Evolutionary conservation across 2,797 vertebrate genomes (phyloP), one percentile per base, ranked within the genome.

Genomic region (Peromyscus attwateri): DNA sequence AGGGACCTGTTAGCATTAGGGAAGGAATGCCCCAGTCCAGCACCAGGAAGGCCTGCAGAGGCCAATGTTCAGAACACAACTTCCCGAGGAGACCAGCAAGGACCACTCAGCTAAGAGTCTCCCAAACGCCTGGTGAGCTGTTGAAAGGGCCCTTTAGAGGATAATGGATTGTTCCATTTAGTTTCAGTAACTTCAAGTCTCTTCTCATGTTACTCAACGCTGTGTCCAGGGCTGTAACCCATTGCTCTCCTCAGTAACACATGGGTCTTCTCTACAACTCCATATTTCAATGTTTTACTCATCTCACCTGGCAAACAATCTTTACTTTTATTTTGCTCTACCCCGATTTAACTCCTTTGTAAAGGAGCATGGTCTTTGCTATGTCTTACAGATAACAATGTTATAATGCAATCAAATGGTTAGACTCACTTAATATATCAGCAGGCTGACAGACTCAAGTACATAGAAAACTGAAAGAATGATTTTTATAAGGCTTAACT

Each of bases 301-400:
- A 57, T 87, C 73, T 95, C 82, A 75, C 68, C 73, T 23, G n/a
- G 89, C 55, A 71, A 40, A 60, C 64, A 49, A 71, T 92, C 87
- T 95, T 92, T 88, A 37, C 40, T 83, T 89, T 84, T 84, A 89
- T 77, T 94, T 89, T 92, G 19, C 76, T 87, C 49, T 92, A 73
- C 29, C 43, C 79, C 95, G 91, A 89, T 94, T 94, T 70, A 96
- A 94, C 91, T 95, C 57, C 55, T 95, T 71, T 83, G 46, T 83
- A 95, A 97, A 87, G 70, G 57, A 95, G 37, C 43, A 82, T 25
- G 37, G 64, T 19, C 73, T 91, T 92, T n/a, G 4, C 43, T 80
- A 17, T 73, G 49, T 83, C 79, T n/a, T 55, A 71, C 52, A 60
- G 55, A 60, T 64, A 95, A 75, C 83, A 27, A 77, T 31, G 37